Evolutionary conservation across 2,797 vertebrate genomes (phyloP).

Genomic region (Cirrhinus molitorella): DNA sequence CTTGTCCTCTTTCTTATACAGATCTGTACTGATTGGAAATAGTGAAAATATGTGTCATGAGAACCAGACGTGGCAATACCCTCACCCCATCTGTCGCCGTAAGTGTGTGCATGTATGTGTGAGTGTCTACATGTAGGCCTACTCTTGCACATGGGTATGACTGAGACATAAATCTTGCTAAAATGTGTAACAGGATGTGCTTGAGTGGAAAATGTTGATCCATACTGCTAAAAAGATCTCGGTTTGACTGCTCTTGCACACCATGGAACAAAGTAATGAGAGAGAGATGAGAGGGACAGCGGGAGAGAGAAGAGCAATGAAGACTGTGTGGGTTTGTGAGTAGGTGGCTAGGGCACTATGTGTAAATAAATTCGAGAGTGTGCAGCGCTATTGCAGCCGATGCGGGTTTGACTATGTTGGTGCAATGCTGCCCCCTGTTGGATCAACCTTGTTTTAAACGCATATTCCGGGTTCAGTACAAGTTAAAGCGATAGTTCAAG

Average conservation of each 20-base stretch:
- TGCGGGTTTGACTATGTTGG: neutral
- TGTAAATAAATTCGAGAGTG: conserved; percentile 41
- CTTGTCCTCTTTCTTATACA: conserved; percentile 60
- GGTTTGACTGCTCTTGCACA: conserved; percentile 17
- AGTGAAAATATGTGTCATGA: conserved; percentile 81
- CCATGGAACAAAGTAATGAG: conserved; percentile 34
- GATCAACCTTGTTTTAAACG: conserved; percentile 7
- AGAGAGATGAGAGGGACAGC: conserved; percentile 31
- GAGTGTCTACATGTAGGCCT: conserved; percentile 37
- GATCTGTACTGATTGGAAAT: conserved; percentile 79
- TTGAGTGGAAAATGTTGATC: neutral
- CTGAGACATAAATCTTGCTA: neutral
- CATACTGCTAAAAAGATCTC: neutral
- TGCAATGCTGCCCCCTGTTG: conserved; percentile 73
- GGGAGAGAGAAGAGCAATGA: conserved; percentile 36
- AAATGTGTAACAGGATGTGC: neutral
- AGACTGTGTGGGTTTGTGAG: conserved; percentile 52
- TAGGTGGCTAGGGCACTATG: conserved; percentile 57
- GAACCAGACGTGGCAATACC: conserved; percentile 81
- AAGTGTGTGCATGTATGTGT: conserved; percentile 66
- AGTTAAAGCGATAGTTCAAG: neutral
- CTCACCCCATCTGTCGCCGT: conserved; percentile 83
- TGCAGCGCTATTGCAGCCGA: conserved; percentile 43
- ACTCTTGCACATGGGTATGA: neutral
- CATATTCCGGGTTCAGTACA: neutral